Evolutionary conservation across 1,140 invertebrate species (phyloP).

Genomic region (Liolophura sinensis): DNA sequence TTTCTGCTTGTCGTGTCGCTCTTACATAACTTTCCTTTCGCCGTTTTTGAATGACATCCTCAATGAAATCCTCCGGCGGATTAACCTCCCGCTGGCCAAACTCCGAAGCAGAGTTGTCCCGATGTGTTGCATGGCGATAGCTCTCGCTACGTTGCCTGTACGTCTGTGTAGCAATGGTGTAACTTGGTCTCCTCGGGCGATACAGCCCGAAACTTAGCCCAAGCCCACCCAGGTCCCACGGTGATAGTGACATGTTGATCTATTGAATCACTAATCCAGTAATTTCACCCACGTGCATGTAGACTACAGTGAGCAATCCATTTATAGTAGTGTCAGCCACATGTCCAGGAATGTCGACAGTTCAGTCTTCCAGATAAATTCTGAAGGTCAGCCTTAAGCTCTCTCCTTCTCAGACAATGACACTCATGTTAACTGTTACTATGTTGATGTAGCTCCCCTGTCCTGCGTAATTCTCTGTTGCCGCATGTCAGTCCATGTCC

Average conservation of each 20-base stretch:
- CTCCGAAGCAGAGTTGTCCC: conserved; percentile 29
- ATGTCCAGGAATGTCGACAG: too few relatives aligned
- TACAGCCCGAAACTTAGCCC: conserved; percentile 53
- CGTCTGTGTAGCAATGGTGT: conserved; percentile 51
- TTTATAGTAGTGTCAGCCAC: too few relatives aligned
- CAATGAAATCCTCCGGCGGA: conserved; percentile 44
- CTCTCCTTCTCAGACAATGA: too few relatives aligned
- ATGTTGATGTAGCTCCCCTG: too few relatives aligned
- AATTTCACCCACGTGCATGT: too few relatives aligned
- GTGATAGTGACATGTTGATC: conserved; percentile 37
- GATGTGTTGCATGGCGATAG: conserved; percentile 48
- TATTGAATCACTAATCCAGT: too few relatives aligned
- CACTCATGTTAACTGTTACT: too few relatives aligned
- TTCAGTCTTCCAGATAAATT: too few relatives aligned
- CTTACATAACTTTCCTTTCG: conserved; percentile 49
- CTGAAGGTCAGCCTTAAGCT: too few relatives aligned
- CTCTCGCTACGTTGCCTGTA: conserved; percentile 50
- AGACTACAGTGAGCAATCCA: too few relatives aligned
- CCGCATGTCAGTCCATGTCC: too few relatives aligned
- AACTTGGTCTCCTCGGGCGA: conserved; percentile 52
- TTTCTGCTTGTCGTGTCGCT: conserved; percentile 29
- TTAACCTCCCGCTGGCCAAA: conserved; percentile 14
- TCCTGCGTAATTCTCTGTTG: too few relatives aligned
- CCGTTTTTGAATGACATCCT: conserved; percentile 42
- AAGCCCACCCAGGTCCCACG: conserved; percentile 42